Conservation (phyloP, 2,113 vertebrate species). For the Trichomycterus rosablanca region DNA sequence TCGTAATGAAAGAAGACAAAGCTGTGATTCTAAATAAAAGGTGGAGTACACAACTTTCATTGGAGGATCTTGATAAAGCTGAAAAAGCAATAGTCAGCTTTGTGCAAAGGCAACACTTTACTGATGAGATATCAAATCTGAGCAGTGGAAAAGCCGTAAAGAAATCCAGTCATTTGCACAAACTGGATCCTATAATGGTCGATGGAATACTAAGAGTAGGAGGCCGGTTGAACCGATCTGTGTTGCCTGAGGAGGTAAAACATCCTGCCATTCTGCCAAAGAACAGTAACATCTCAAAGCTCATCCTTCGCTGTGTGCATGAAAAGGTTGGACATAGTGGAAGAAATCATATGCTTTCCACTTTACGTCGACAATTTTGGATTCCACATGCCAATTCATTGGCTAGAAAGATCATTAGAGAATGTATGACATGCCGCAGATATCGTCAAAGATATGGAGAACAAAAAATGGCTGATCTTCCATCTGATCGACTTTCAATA, state of each 20-base stretch:
- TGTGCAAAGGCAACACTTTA: too few species aligned
- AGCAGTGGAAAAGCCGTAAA: neutral
- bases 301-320: neutral
- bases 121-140: neutral
- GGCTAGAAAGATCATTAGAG: neutral
- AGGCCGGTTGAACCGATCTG: neutral
- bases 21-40: too few species aligned
- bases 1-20: neutral
- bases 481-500: neutral
- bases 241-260: neutral
- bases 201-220: constrained; percentile 24
- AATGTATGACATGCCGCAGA: neutral
- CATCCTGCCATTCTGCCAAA: constrained; percentile 8
- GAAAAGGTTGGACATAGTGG: constrained; percentile 2
- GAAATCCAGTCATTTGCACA: neutral
- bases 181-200: constrained; percentile 5
- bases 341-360: constrained; percentile 18
- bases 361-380: neutral
- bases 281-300: neutral
- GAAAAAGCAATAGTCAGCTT: constrained; percentile 1
- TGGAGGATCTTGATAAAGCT: neutral
- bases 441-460: neutral
- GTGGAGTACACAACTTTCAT: neutral
- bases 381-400: neutral
- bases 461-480: constrained; percentile 22